Conservation (phyloP, 2,113 vertebrate genomes). For the Lampris megalopsis region DNA sequence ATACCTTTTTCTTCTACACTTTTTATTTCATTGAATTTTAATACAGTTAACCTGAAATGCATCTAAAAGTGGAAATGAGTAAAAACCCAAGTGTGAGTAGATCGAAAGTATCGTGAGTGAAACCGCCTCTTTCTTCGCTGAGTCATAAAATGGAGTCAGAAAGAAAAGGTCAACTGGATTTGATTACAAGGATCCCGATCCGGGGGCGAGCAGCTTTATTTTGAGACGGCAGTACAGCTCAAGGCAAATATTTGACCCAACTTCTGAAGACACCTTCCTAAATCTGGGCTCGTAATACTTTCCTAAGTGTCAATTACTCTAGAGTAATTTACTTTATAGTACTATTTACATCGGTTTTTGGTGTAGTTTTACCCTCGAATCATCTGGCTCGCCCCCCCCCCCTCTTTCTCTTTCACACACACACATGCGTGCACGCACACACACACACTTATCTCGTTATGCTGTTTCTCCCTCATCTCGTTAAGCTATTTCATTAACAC, state of each 20-base stretch:
- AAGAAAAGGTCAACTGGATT: conserved; percentile 52
- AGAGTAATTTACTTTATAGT: too few relatives aligned
- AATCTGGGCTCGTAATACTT: background rate
- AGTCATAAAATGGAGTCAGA: conserved; percentile 50
- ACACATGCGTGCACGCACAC: too few relatives aligned
- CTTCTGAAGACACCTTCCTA: conserved; percentile 33
- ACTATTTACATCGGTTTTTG: too few relatives aligned
- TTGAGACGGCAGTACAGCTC: conserved; percentile 38
- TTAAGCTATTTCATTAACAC: background rate
- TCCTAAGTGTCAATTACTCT: background rate
- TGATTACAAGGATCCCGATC: conserved; percentile 49
- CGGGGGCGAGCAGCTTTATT: conserved; percentile 33
- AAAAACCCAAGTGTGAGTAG: conserved; percentile 29
- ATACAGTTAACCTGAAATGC: conserved; percentile 37
- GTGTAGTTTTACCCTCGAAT: too few relatives aligned
- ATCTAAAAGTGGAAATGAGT: conserved; percentile 56
- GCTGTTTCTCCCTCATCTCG: too few relatives aligned
- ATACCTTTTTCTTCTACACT: conserved; percentile 24
- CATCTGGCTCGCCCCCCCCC: too few relatives aligned
- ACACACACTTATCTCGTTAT: too few relatives aligned
- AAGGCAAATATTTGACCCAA: conserved; percentile 45
- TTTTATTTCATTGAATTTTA: conserved; percentile 35
- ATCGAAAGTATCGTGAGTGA: conserved; percentile 24
- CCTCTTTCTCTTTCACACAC: too few relatives aligned
- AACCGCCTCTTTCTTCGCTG: conserved; percentile 46